Evolutionary conservation across 2,113 vertebrate species (phyloP), one percentile per base, ranked within the genome.

Genomic region (Callopanchax toddi): DNA sequence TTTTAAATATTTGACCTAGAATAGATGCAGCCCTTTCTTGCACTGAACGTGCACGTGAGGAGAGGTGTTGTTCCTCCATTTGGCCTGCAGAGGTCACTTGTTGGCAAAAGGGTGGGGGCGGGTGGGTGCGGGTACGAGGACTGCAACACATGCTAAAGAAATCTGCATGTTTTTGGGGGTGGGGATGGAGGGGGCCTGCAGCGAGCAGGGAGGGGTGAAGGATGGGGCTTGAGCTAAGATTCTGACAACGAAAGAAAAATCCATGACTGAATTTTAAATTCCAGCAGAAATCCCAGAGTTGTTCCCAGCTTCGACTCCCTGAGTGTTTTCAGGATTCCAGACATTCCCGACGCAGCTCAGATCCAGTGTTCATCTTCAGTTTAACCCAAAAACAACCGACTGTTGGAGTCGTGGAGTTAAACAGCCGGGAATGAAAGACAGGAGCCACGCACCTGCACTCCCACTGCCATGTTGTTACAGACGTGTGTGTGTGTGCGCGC

Each of bases 1-100:
- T n/a, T n/a, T n/a, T n/a, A n/a, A n/a, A n/a, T n/a, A n/a, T n/a
- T n/a, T n/a, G n/a, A n/a, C n/a, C n/a, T n/a, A n/a, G n/a, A n/a
- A n/a, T n/a, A n/a, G n/a, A n/a, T n/a, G n/a, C n/a, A n/a, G n/a
- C n/a, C n/a, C n/a, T n/a, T n/a, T n/a, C n/a, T n/a, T n/a, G n/a
- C n/a, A n/a, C n/a, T n/a, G n/a, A n/a, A n/a, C n/a, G n/a, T n/a
- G n/a, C n/a, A n/a, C n/a, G n/a, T n/a, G n/a, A n/a, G n/a, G n/a
- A n/a, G 49, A 68, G 73, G 76, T 75, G 88, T 84, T 23, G 21
- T 86, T 72, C 54, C 74, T 67, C 52, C 50, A 7, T 50, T 60
- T 32, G 85, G 60, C 87, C 86, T 73, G 44, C 87, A 89, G 89
- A 82, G 86, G 88, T 79, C 83, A 62, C 83, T 80, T 87, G 76